Conservation (phyloP, 2,797 vertebrate species). For the Poeciliopsis presidionis region DNA sequence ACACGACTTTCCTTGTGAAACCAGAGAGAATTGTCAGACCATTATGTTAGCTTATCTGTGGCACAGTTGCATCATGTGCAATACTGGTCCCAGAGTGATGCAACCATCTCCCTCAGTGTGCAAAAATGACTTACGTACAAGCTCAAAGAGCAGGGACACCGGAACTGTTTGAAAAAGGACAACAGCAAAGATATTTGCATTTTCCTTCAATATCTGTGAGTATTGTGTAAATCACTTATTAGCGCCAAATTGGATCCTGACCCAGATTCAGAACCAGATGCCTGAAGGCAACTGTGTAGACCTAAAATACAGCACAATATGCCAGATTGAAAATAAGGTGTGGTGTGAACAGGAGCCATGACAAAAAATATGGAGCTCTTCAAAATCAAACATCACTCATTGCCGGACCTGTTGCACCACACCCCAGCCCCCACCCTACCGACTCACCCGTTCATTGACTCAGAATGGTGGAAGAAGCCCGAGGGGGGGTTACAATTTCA, state of each 20-base stretch:
- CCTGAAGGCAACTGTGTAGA: conserved; percentile 47
- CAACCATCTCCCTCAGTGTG: conserved; percentile 49
- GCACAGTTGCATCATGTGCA: conserved; percentile 61
- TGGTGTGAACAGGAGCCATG: conserved; percentile 51
- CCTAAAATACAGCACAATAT: conserved; percentile 28
- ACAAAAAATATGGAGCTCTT: conserved; percentile 34
- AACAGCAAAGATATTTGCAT: conserved; percentile 9
- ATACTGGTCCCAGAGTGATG: conserved; percentile 52
- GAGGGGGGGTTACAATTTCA: conserved; percentile 40
- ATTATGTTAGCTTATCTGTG: conserved; percentile 65
- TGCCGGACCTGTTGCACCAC: conserved; percentile 45
- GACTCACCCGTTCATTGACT: conserved; percentile 21
- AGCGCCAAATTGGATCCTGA: conserved; percentile 61
- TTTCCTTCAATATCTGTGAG: conserved; percentile 47
- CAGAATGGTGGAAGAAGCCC: conserved; percentile 35
- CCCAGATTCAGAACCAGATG: conserved; percentile 54
- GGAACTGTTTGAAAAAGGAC: conserved; percentile 10
- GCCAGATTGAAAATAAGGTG: conserved; percentile 40
- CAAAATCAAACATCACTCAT: conserved; percentile 63
- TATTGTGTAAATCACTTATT: conserved; percentile 45
- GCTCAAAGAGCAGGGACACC: conserved; percentile 14
- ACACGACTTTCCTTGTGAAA: conserved; percentile 22
- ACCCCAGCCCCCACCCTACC: conserved; percentile 14
- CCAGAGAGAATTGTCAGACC: conserved; percentile 44
- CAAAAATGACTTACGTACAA: conserved; percentile 43